phyloP scores from a whole-genome alignment of 2,113 vertebrate species.

The Tychaedon coryphoeus region DNA sequence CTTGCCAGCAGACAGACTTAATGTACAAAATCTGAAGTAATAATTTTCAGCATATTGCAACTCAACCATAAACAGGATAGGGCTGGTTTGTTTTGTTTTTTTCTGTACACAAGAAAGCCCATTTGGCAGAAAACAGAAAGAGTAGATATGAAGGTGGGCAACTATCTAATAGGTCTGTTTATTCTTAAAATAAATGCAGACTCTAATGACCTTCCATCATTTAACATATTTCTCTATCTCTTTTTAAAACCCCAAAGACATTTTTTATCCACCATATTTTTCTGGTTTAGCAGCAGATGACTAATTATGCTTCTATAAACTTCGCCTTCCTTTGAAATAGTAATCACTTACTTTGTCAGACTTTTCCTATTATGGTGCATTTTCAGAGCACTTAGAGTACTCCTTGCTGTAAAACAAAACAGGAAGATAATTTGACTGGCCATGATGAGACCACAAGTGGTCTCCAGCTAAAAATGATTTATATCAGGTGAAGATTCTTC shows the following conservation, averaged over 20 bases:
- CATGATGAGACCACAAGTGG: conserved; percentile 27
- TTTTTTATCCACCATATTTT: conserved; percentile 21
- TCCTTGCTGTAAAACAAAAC: conserved; percentile 20
- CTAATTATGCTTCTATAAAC: conserved; percentile 44
- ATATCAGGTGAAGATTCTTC: background rate
- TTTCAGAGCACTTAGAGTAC: conserved; percentile 15
- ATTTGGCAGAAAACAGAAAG: conserved; percentile 19
- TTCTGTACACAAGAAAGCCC: background rate
- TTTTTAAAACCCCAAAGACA: background rate
- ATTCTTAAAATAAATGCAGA: conserved; percentile 9
- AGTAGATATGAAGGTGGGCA: background rate
- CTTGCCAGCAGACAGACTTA: conserved; percentile 66
- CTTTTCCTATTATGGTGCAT: conserved; percentile 1
- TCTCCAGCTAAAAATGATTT: background rate
- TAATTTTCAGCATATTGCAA: conserved; percentile 33
- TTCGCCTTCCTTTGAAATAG: conserved; percentile 20
- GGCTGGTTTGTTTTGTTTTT: background rate
- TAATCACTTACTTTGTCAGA: conserved; percentile 4
- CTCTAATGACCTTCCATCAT: background rate
- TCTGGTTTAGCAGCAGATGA: conserved; percentile 40
- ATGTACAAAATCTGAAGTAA: conserved; percentile 40
- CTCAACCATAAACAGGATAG: conserved; percentile 55
- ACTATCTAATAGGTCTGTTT: background rate
- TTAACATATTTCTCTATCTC: background rate
- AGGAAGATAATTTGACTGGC: conserved; percentile 24